A percentile compares a stretch with the other conserved stretches of the same genome.
These are phyloP conservation scores for Hyperopisus bebe DNA, from an alignment of 2,113 vertebrate genomes.

Conservation along the genomic window DNA sequence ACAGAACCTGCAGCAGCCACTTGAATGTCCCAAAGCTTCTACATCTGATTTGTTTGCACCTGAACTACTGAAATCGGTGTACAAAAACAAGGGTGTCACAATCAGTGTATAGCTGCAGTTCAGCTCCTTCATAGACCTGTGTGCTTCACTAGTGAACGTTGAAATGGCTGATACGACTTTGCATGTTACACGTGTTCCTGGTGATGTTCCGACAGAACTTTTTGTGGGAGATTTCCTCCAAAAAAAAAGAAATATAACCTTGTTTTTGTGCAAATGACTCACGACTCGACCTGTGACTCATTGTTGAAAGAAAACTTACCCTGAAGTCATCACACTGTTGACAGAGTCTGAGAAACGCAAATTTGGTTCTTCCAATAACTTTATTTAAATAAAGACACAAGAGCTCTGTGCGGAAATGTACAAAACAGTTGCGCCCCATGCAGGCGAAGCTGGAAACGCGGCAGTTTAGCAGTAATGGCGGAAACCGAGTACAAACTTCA, in stretches of 20 bases:
- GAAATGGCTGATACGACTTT: neutral
- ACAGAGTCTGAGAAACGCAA: neutral
- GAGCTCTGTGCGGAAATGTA: constrained; percentile 73
- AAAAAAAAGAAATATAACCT: neutral
- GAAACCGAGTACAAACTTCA: constrained; percentile 69
- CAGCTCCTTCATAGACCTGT: neutral
- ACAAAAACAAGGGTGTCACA: neutral
- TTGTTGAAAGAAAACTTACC: neutral
- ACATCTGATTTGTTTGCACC: neutral
- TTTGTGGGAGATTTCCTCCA: neutral
- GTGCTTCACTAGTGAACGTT: neutral
- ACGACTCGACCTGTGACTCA: neutral
- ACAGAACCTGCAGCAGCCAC: neutral
- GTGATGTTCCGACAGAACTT: neutral
- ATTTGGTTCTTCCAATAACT: constrained; percentile 65
- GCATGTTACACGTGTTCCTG: neutral
- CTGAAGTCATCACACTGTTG: neutral
- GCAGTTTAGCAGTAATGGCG: neutral
- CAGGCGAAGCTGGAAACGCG: constrained; percentile 46
- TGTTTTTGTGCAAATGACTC: neutral
- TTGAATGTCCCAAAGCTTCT: neutral
- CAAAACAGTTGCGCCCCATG: constrained; percentile 70
- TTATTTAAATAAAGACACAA: constrained; percentile 88
- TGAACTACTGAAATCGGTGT: neutral
- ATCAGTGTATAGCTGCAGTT: neutral